Base-by-base conservation (phyloP, 2,797 vertebrate species). In the Macrochelys suwanniensis region DNA sequence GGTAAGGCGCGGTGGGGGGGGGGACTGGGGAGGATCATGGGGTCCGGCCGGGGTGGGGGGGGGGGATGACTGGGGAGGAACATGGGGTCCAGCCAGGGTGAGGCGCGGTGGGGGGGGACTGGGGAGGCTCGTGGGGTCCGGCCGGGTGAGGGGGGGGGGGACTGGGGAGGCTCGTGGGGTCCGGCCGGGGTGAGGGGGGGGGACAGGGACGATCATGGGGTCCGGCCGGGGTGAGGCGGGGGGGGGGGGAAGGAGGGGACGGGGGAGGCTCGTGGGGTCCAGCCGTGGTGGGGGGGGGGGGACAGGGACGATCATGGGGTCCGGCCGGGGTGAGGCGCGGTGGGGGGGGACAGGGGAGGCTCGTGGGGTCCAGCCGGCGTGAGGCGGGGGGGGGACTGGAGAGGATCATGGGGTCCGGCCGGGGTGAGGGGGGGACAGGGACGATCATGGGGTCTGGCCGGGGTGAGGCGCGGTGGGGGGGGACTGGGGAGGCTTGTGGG, bases 51-150 rank as follows among this genome's bases (percentile, higher is more conserved):
- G 65, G 65, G 19, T 2, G 31, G 11, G 6, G 8, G 5, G 68
- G 31, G n/a, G 65, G 28, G n/a, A n/a, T n/a, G n/a, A n/a, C n/a
- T n/a, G n/a, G 12, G 28, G 65, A 11, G 33, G 61, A 11, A 2
- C 13, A 31, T 4, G 31, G 65, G 11, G 7, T 5, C 28, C 5
- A 1, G 7, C 21, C 11, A 2, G 28, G 65, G 31, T 2, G 31
- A 21, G 65, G 37, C 3, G 31, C 11, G 5, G 61, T 11, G 61
- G 23, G 15, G 4, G n/a, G n/a, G n/a, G n/a, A n/a, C n/a, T n/a
- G n/a, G n/a, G n/a, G n/a, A n/a, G n/a, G n/a, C n/a, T n/a, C n/a
- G n/a, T n/a, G n/a, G 65, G 31, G 65, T 23, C 28, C 31, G 5
- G 33, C 21, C 11, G 28, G 65, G 31, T 2, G 31, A 8, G 65